These are phyloP conservation scores for Amphiura filiformis DNA, from an alignment of 35 echinoderm and acorn worm species.

Conservation along the genomic window DNA sequence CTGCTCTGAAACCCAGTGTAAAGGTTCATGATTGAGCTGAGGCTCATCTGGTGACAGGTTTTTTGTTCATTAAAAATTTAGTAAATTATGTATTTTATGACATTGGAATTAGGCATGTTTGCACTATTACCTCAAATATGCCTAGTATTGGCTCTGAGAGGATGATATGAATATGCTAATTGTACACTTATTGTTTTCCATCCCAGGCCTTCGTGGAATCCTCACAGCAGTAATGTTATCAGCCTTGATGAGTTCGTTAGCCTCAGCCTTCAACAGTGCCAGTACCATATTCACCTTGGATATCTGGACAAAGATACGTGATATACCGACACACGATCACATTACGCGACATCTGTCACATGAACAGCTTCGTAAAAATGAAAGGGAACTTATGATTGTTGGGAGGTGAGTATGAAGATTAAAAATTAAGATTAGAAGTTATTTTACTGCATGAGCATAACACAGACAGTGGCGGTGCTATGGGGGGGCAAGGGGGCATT, in stretches of 20 bases:
- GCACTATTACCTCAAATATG: no score
- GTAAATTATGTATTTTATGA: no score
- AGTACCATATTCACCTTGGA: slow-evolving; percentile 58
- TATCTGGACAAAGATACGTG: slow-evolving; percentile 40
- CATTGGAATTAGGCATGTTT: no score
- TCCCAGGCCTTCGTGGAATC: slow-evolving; percentile 46
- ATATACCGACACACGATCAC: neutral
- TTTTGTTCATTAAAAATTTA: no score
- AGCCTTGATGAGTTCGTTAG: slow-evolving; percentile 47
- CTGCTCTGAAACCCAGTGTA: no score
- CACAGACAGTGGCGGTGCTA: no score
- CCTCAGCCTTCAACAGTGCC: slow-evolving; percentile 57
- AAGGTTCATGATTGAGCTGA: no score
- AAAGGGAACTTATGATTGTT: slow-evolving; percentile 33
- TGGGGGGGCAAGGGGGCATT: no score
- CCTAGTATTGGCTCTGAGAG: no score
- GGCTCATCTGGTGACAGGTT: no score
- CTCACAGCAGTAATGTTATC: slow-evolving; percentile 49
- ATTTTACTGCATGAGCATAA: no score
- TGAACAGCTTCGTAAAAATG: neutral
- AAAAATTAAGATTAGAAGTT: no score
- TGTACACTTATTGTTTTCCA: neutral
- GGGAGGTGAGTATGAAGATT: slow-evolving; percentile 24
- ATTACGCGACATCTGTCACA: neutral
- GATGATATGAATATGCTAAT: neutral